phyloP scores from a whole-genome alignment of 2,113 vertebrate genomes.

The Phrynocephalus versicolor region DNA sequence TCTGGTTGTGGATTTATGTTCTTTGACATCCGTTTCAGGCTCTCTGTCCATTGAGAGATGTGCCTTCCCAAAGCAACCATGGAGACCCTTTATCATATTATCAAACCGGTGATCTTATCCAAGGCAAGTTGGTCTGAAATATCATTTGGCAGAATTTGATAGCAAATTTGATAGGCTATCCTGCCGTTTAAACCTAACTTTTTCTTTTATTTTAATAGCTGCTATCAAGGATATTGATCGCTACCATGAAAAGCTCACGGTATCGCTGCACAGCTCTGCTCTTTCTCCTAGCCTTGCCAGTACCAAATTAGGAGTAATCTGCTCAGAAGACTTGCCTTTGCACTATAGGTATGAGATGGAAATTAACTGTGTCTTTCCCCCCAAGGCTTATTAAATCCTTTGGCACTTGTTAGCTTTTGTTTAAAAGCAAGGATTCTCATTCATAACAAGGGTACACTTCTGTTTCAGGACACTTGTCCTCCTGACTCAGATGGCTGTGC shows the following conservation, averaged over 20 bases:
- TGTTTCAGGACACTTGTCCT: neutral
- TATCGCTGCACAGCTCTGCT: constrained; percentile 85
- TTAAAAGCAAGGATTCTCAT: no score
- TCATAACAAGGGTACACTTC: neutral
- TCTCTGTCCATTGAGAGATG: constrained; percentile 92
- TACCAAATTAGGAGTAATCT: constrained; percentile 90
- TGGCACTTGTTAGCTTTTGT: no score
- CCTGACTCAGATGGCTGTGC: neutral
- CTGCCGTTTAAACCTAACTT: constrained; percentile 12
- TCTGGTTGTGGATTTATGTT: neutral
- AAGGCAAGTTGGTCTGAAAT: constrained; percentile 75
- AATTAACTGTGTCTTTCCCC: neutral
- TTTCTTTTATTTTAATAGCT: constrained; percentile 72
- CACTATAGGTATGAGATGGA: constrained; percentile 84
- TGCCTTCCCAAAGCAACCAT: constrained; percentile 92
- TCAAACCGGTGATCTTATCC: constrained; percentile 91
- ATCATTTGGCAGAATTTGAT: accelerated
- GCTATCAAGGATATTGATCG: constrained; percentile 95
- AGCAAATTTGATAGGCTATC: neutral
- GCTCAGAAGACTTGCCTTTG: constrained; percentile 87
- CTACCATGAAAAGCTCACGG: constrained; percentile 91
- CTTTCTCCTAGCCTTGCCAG: constrained; percentile 78
- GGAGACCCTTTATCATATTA: constrained; percentile 97
- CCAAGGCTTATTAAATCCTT: neutral
- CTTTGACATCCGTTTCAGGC: constrained; percentile 73